Conservation (phyloP, 2,888 invertebrate species). For the Mesorhabditis spiculigera region DNA sequence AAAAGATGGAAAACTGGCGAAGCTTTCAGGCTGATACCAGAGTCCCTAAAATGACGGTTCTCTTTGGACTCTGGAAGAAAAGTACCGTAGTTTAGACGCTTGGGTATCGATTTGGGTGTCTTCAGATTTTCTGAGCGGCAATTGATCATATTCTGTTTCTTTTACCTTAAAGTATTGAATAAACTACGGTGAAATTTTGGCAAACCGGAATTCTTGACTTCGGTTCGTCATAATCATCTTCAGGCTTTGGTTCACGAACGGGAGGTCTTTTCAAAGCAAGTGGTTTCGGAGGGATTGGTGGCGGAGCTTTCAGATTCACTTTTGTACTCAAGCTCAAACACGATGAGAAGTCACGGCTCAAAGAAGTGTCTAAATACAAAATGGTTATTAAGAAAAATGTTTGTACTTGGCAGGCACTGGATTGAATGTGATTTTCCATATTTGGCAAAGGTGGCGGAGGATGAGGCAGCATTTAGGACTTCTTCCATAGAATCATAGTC, state of each 20-base stretch:
- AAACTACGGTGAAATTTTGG: neutral
- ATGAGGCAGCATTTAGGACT: neutral
- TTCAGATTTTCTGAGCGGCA: neutral
- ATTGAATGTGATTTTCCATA: neutral
- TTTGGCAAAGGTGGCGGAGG: neutral
- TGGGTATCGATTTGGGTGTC: neutral
- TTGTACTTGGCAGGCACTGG: neutral
- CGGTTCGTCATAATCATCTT: neutral
- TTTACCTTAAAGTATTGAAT: too few relatives aligned
- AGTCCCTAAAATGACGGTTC: neutral
- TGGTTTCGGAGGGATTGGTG: neutral
- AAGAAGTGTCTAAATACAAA: neutral
- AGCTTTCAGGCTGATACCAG: neutral
- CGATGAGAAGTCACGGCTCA: conserved; percentile 5
- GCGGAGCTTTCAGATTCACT: neutral
- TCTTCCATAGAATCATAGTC: conserved; percentile 2
- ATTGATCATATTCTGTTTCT: neutral
- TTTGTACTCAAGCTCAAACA: neutral
- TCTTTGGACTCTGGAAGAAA: neutral
- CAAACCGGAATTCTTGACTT: neutral
- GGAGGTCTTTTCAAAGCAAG: neutral
- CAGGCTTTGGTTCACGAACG: neutral
- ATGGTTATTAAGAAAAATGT: neutral
- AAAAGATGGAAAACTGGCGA: neutral
- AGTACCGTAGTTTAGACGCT: neutral